These are phyloP conservation scores for Gerris buenoi DNA, from an alignment of 1,140 invertebrate genomes.

Conservation along the genomic window DNA sequence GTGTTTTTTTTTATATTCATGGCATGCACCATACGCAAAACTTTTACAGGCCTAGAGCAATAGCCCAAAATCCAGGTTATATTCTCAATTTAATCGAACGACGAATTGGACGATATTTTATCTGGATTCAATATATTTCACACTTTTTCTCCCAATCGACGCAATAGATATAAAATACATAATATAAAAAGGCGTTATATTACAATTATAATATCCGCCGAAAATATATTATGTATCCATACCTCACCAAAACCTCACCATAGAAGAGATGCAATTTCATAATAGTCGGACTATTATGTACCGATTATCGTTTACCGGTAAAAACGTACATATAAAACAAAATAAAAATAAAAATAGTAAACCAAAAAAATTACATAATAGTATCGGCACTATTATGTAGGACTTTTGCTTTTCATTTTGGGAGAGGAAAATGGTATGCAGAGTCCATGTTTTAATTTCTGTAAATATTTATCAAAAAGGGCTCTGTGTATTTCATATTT, in stretches of 20 bases:
- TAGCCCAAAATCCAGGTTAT: constrained; percentile 6
- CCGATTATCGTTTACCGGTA: constrained; percentile 15
- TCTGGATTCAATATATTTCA: neutral
- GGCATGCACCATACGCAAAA: constrained; percentile 6
- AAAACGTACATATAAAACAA: constrained; percentile 13
- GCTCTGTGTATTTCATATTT: constrained; percentile 16
- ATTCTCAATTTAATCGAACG: neutral
- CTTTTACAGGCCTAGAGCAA: neutral
- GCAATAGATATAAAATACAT: constrained; percentile 10
- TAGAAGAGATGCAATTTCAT: constrained; percentile 5
- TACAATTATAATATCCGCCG: neutral
- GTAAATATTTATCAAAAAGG: constrained; percentile 13
- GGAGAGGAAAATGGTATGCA: constrained; percentile 7
- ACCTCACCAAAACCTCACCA: neutral
- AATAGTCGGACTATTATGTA: constrained; percentile 20
- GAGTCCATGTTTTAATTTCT: neutral
- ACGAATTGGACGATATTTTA: no score
- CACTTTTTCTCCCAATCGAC: constrained; percentile 12
- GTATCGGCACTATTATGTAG: constrained; percentile 23
- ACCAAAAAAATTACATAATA: constrained; percentile 20
- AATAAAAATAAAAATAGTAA: constrained; percentile 12
- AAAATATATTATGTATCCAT: constrained; percentile 5
- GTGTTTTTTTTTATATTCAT: neutral
- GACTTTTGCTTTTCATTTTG: constrained; percentile 11
- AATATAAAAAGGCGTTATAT: constrained; percentile 2